Evolutionary conservation across 2,797 vertebrate genomes (phyloP), one percentile per base, ranked within the genome.

Genomic region (Anguilla anguilla): DNA sequence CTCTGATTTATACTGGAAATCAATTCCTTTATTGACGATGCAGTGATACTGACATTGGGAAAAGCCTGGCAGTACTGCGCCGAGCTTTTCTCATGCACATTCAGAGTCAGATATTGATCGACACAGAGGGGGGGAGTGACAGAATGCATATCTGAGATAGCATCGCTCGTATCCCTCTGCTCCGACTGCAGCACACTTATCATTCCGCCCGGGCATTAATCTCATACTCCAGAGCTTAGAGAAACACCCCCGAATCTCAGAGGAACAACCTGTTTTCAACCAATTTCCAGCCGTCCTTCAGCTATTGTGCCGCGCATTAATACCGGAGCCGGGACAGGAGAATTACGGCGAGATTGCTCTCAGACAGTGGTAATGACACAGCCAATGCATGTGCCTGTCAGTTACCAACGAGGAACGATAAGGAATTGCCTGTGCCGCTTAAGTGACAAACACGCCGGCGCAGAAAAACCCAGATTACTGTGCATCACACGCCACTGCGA

Each of bases 281-380:
- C 49, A 57, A 69, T 53, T 84, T 84, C 49, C 51, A 74, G 35
- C 46, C 51, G 69, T 39, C 49, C 69, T 85, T 64, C 61, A 22
- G 35, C 35, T 1, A 59, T 39, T 39, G 31, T 67, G 28, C 31
- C 31, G n/a, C 17, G 39, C 39, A 25, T 85, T 85, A 64, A 69
- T 46, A n/a, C 22, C 10, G 9, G 22, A 15, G 17, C 35, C 9
- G 49, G 64, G 31, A 17, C 49, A 46, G 83, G 64, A 57, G 67
- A n/a, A 77, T 61, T 59, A 74, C 53, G 74, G 53, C 2, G 83
- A 59, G 35, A 59, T 74, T 46, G 25, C 31, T 59, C 51, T 46
- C 64, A 46, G 67, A 59, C 22, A 22, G 31, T 28, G 46, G 81
- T 69, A 87, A 74, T 74, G 85, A 74, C 85, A 72, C 3, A 74